These are phyloP conservation scores for Cantharis nigra DNA, from an alignment of 2,888 invertebrate species.

Conservation along the genomic window DNA sequence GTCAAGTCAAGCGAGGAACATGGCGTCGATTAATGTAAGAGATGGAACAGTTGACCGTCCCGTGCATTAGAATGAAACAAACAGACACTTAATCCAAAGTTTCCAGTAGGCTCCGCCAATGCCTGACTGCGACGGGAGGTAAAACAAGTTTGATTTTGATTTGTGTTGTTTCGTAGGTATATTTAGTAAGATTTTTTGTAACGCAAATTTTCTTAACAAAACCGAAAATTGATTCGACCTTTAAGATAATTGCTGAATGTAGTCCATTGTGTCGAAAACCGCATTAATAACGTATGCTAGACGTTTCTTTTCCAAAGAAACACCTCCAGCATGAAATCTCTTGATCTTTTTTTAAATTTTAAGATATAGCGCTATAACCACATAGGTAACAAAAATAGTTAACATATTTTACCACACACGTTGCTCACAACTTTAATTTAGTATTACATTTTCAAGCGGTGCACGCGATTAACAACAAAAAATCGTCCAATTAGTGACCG, in stretches of 20 bases:
- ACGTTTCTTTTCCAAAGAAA: neutral
- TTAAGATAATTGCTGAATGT: neutral
- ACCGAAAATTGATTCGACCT: neutral
- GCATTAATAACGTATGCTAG: neutral
- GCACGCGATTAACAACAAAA: conserved; percentile 9
- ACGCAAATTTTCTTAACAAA: neutral
- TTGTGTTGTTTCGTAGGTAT: conserved; percentile 23
- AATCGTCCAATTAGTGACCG: conserved; percentile 20
- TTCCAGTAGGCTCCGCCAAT: conserved; percentile 40
- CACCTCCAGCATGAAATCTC: conserved; percentile 3
- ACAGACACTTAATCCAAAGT: conserved; percentile 34
- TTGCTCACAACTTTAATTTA: conserved; percentile 16
- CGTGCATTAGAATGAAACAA: conserved; percentile 35
- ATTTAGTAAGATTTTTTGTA: conserved; percentile 19
- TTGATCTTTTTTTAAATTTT: neutral
- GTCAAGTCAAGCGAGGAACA: conserved; percentile 42
- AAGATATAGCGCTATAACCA: conserved; percentile 3
- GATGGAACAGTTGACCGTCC: conserved; percentile 28
- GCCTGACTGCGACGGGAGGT: conserved; percentile 44
- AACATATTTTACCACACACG: conserved; percentile 29
- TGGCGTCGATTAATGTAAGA: conserved; percentile 39
- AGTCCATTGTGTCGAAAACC: neutral
- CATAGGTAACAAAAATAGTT: conserved; percentile 18
- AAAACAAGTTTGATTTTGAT: conserved; percentile 46
- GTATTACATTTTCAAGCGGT: conserved; percentile 15